These are phyloP conservation scores for Trachythela sp. DNA, from an alignment of 64 coral and sea anemone genomes.

Conservation along the genomic window DNA sequence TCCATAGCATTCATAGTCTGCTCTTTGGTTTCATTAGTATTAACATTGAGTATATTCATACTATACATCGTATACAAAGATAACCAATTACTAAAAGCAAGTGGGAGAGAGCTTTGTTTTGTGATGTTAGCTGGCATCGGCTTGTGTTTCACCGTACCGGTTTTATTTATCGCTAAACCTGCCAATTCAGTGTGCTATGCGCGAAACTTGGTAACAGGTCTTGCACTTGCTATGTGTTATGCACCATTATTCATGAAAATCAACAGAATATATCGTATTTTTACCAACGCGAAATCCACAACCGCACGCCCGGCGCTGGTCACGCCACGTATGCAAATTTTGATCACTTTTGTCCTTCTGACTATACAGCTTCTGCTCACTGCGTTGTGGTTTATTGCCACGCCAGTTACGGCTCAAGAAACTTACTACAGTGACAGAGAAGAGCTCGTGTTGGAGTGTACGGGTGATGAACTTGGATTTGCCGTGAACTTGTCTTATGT, in stretches of 20 bases:
- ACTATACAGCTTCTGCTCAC: constrained; percentile 35
- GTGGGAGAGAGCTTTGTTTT: constrained; percentile 78
- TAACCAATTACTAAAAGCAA: constrained; percentile 82
- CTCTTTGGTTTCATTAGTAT: constrained; percentile 50
- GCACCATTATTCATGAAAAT: constrained; percentile 42
- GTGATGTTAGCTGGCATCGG: constrained; percentile 59
- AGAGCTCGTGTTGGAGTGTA: constrained; percentile 29
- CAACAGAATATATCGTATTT: constrained; percentile 49
- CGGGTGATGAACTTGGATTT: neutral
- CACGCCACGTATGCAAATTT: constrained; percentile 30
- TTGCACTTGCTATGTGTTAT: constrained; percentile 38
- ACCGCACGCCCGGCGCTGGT: constrained; percentile 24
- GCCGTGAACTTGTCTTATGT: constrained; percentile 33
- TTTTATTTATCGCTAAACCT: constrained; percentile 41
- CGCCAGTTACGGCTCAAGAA: neutral
- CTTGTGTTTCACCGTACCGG: constrained; percentile 59
- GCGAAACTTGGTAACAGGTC: constrained; percentile 14
- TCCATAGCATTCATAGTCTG: constrained; percentile 58
- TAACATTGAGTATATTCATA: constrained; percentile 28
- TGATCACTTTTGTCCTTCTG: constrained; percentile 33
- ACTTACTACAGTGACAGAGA: neutral
- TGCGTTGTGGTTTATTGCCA: constrained; percentile 29
- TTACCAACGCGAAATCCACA: constrained; percentile 30
- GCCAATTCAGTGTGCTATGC: constrained; percentile 14
- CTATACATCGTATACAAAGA: constrained; percentile 60